Base-by-base conservation (phyloP, 2,888 invertebrate genomes). In the Sepiola atlantica region DNA sequence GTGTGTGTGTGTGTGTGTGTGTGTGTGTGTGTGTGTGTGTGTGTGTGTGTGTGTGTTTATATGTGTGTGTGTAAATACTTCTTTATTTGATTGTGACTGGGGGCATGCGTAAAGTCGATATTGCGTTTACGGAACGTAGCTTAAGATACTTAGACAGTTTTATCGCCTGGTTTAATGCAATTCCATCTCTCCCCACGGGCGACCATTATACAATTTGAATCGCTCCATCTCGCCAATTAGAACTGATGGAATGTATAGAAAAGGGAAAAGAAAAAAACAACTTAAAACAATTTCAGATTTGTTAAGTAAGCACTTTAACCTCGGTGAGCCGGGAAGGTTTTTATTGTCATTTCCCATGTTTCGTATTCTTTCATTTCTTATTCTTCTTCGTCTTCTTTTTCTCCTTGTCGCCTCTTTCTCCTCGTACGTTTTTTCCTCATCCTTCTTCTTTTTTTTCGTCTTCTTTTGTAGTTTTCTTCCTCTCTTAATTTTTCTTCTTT, bases 141-240 rank as follows among this genome's bases (percentile, higher is more conserved):
- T 77, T 77, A 77, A 77, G 77, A 77, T 14, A 77, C 77, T 77
- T 77, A 77, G 77, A 77, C 77, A 77, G 77, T 77, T 77, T 77
- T 77, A 77, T 77, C 77, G 77, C 77, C 77, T n/a, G 77, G 77
- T 77, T 77, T 77, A 77, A 77, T 77, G 77, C 32, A 77, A 77
- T 77, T 77, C 77, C 77, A 77, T 77, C 77, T 77, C 77, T 77
- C 77, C 77, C 77, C 77, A 77, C 18, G n/a, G 77, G 77, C 77
- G 77, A n/a, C 77, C 77, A 77, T 77, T 77, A 77, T 77, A 77
- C 77, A 77, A 77, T 77, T 77, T 77, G 77, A n/a, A 77, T 77
- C 32, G 77, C n/a, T n/a, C n/a, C 77, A 77, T 77, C n/a, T 77
- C 32, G 16, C 77, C 77, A 77, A 77, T 77, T 77, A 77, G n/a